These are phyloP conservation scores for Drosophila repleta DNA, from an alignment of 1,140 invertebrate species.

Conservation along the genomic window DNA sequence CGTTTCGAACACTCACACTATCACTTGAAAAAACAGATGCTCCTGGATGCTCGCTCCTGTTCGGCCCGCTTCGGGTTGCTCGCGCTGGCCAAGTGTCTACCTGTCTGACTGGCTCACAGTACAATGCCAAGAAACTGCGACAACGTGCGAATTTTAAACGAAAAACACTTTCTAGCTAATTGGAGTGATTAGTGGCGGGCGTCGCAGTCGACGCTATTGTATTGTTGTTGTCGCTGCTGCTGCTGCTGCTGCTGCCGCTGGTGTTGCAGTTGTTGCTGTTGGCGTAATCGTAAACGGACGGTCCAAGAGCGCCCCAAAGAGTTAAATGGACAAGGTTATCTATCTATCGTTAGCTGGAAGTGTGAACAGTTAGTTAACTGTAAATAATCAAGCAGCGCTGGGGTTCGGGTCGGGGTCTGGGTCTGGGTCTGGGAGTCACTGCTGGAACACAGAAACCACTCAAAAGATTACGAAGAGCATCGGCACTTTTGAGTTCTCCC, in stretches of 20 bases:
- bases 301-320: slow-evolving; percentile 62
- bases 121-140: slow-evolving; percentile 83
- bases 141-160: slow-evolving; percentile 83
- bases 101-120: slow-evolving; percentile 58
- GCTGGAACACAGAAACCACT: neutral
- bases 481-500: slow-evolving; percentile 4
- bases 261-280: neutral
- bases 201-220: slow-evolving; percentile 37
- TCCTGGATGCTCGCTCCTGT: neutral
- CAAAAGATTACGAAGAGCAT: slow-evolving; percentile 13
- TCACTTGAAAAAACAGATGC: neutral
- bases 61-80: neutral
- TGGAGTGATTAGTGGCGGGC: slow-evolving; percentile 77
- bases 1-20: slow-evolving; percentile 2
- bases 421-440: neutral
- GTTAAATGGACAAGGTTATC: slow-evolving; percentile 69
- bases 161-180: slow-evolving; percentile 81
- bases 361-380: slow-evolving; percentile 45
- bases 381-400: slow-evolving; percentile 51
- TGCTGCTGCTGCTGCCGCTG: neutral
- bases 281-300: slow-evolving; percentile 50
- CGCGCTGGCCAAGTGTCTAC: slow-evolving; percentile 49
- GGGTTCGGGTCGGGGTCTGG: neutral
- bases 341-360: slow-evolving; percentile 18
- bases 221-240: slow-evolving; percentile 40